A percentile compares a stretch with the other conserved stretches of the same genome.
Evolutionary conservation across 2,888 invertebrate genomes (phyloP).

Genomic region (Buathra laborator): DNA sequence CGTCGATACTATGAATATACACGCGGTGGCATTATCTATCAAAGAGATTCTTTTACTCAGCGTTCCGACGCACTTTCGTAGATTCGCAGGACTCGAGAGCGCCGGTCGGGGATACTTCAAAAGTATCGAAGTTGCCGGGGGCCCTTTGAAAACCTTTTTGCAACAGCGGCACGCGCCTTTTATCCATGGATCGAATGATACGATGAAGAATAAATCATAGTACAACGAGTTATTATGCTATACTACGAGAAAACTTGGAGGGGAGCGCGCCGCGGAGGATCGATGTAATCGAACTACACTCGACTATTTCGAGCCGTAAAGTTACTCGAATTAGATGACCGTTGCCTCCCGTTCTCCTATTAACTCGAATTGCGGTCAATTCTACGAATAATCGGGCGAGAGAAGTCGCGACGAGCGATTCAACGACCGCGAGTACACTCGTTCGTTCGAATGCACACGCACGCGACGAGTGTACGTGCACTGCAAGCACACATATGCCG

Average conservation of each 20-base stretch:
- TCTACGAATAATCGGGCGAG: slow-evolving; percentile 53
- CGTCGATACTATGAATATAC: too few species aligned
- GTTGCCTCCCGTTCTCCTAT: slow-evolving; percentile 57
- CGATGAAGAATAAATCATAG: background rate
- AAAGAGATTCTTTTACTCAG: background rate
- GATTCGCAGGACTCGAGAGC: background rate
- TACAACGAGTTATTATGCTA: background rate
- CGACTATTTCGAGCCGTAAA: slow-evolving; percentile 15
- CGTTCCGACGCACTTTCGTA: background rate
- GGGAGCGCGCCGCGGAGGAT: background rate
- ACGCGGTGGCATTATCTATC: background rate
- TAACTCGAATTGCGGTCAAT: slow-evolving; percentile 65
- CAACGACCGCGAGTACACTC: slow-evolving; percentile 37
- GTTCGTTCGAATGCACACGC: background rate
- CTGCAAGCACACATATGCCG: background rate
- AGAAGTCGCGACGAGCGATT: slow-evolving; percentile 58
- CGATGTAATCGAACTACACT: background rate
- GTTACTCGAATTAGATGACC: slow-evolving; percentile 52
- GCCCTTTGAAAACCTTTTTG: slow-evolving; percentile 1
- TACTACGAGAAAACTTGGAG: too few species aligned
- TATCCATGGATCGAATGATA: background rate
- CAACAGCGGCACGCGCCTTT: background rate
- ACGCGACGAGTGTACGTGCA: background rate
- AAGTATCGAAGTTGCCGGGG: background rate
- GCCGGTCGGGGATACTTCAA: background rate